phyloP scores from a whole-genome alignment of 2,888 invertebrate genomes.

The Koerneria pararmatus region DNA sequence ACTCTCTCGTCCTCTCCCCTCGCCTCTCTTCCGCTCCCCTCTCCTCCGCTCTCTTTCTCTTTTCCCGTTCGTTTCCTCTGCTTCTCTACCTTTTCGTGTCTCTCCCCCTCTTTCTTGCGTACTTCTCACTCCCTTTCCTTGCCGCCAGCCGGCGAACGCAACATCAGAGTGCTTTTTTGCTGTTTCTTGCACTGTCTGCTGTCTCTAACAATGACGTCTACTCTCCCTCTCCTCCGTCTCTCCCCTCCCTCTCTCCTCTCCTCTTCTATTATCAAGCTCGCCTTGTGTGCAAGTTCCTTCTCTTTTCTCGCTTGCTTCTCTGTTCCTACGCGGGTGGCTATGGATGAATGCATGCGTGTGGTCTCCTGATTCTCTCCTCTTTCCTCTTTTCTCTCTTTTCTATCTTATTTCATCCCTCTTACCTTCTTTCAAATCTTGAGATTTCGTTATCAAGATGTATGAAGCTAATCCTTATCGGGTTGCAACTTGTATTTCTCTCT shows the following conservation, averaged over 20 bases:
- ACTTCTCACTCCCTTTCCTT: neutral
- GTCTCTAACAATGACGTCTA: slow-evolving; percentile 5
- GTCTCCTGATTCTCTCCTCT: neutral
- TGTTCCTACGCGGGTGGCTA: neutral
- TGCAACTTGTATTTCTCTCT: too few species aligned
- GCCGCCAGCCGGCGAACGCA: neutral
- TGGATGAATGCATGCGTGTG: neutral
- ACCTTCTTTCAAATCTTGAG: too few species aligned
- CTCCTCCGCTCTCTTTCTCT: neutral
- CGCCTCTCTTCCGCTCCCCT: neutral
- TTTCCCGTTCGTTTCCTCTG: neutral
- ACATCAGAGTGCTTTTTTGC: neutral
- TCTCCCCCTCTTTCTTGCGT: neutral
- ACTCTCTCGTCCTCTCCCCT: neutral
- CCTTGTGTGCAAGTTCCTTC: neutral
- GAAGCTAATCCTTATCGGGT: too few species aligned
- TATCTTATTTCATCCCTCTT: neutral
- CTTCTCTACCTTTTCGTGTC: slow-evolving; percentile 7
- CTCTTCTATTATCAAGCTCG: neutral
- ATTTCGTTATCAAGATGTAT: too few species aligned
- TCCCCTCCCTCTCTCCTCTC: neutral
- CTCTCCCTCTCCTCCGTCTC: neutral
- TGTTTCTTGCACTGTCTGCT: neutral
- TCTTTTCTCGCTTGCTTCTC: neutral
- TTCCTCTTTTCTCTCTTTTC: slow-evolving; percentile 2